Evolutionary conservation across 2,797 vertebrate species (phyloP).

Genomic region (Poecile montanus): DNA sequence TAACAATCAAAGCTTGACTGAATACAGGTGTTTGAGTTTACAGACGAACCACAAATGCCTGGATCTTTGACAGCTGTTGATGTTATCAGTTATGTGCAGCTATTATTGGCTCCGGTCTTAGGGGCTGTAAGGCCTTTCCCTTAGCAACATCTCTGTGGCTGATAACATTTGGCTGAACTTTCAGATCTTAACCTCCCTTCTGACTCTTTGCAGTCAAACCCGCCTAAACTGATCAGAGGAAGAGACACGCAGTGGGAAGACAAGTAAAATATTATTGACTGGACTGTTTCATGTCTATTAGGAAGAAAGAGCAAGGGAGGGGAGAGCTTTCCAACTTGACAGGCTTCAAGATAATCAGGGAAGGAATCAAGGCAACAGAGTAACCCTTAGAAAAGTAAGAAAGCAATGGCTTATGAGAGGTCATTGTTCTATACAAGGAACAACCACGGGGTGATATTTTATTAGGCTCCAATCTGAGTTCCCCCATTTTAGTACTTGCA

Average conservation of each 20-base stretch:
- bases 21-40: slow-evolving; percentile 97
- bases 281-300: slow-evolving; percentile 86
- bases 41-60: slow-evolving; percentile 89
- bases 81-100: slow-evolving; percentile 87
- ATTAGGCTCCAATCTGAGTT: slow-evolving; percentile 11
- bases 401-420: slow-evolving; percentile 70
- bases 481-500: background rate
- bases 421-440: slow-evolving; percentile 68
- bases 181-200: slow-evolving; percentile 92
- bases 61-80: slow-evolving; percentile 91
- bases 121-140: slow-evolving; percentile 83
- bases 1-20: slow-evolving; percentile 93
- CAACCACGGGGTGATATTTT: slow-evolving; percentile 59
- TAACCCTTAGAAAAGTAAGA: slow-evolving; percentile 77
- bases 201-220: slow-evolving; percentile 87
- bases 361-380: slow-evolving; percentile 76
- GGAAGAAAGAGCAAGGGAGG: slow-evolving; percentile 79
- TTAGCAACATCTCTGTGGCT: slow-evolving; percentile 86
- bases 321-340: slow-evolving; percentile 79
- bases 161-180: slow-evolving; percentile 99
- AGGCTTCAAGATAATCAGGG: slow-evolving; percentile 90
- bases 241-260: slow-evolving; percentile 81
- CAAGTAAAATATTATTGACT: slow-evolving; percentile 86
- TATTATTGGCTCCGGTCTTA: slow-evolving; percentile 85
- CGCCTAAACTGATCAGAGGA: slow-evolving; percentile 83